These are phyloP conservation scores for Montifringilla adamsi DNA, from an alignment of 2,113 vertebrate species.

Conservation along the genomic window DNA sequence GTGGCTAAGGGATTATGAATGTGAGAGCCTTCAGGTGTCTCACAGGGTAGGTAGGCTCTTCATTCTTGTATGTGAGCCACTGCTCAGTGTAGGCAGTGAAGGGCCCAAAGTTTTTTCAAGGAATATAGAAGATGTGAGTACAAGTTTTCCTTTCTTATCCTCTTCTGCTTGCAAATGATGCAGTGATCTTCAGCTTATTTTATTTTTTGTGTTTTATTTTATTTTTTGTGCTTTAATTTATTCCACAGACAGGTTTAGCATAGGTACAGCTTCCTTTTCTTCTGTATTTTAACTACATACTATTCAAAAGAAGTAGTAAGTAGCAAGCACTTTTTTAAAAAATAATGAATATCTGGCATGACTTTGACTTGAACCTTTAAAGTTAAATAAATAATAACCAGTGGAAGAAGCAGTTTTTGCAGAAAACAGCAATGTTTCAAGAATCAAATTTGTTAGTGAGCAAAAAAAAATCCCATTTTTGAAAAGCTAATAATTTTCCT, in stretches of 20 bases:
- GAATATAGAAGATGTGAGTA: neutral
- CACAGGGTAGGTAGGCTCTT: neutral
- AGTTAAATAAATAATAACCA: neutral
- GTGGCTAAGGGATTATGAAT: neutral
- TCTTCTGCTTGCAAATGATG: neutral
- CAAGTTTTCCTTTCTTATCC: neutral
- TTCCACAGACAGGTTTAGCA: neutral
- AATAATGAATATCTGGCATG: neutral
- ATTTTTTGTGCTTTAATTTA: neutral
- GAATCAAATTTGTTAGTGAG: neutral
- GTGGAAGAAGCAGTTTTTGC: neutral
- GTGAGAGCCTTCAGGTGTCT: neutral
- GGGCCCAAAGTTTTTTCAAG: neutral
- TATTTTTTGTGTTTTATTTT: neutral
- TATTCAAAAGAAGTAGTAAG: neutral
- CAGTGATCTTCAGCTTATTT: neutral
- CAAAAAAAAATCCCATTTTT: conserved; percentile 30
- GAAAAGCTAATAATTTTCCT: conserved; percentile 17
- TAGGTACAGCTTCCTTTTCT: neutral
- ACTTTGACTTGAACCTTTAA: neutral
- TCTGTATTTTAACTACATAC: neutral
- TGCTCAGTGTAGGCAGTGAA: neutral
- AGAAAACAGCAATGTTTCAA: neutral
- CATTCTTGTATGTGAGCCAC: neutral
- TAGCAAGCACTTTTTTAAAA: neutral